Base-by-base conservation (phyloP, 2,113 vertebrate genomes). In the Mormyrus lacerda region DNA sequence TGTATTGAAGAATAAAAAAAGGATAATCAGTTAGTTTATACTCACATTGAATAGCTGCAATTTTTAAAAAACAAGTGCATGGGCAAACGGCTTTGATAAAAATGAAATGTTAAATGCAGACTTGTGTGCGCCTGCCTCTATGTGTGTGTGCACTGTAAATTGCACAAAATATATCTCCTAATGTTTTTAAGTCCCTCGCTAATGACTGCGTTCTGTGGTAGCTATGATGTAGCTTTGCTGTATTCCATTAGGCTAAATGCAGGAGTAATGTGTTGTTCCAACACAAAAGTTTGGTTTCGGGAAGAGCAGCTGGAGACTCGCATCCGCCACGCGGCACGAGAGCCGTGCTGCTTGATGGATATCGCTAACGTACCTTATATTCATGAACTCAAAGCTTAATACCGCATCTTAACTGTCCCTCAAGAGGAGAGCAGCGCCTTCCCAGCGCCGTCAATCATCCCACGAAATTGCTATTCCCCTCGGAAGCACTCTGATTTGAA, bases 191-290 rank as follows among this genome's bases (percentile, higher is more conserved):
- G 94, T 94, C 90, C 92, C 88, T 93, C 89, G 92, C 95, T 95
- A 94, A 91, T 93, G 93, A 92, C 91, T 87, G 45, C 0, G 0
- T 85, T 93, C 85, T 86, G 90, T 91, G 91, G 85, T 79, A 51
- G 91, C 94, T 93, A 73, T 94, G 93, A 94, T 93, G 61, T 94
- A 92, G 93, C 92, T 91, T 92, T 93, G 90, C 89, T 90, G 90
- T 91, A 92, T 94, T 92, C 91, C 91, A 91, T 93, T 94, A 5
- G 93, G 94, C 92, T 93, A 95, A 95, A 95, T 95, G 92, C 91
- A 93, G 92, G 93, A 92, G 92, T 95, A 94, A 95, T 95, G 93
- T 94, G 95, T 92, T 94, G 91, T 93, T 92, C 94, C 95, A 94
- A 92, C 91, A 93, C 94, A 93, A 95, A 95, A 95, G 94, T 95